Evolutionary conservation across 2,888 invertebrate species (phyloP), one percentile per base, ranked within the genome.

Genomic region (Osedax frankpressi): DNA sequence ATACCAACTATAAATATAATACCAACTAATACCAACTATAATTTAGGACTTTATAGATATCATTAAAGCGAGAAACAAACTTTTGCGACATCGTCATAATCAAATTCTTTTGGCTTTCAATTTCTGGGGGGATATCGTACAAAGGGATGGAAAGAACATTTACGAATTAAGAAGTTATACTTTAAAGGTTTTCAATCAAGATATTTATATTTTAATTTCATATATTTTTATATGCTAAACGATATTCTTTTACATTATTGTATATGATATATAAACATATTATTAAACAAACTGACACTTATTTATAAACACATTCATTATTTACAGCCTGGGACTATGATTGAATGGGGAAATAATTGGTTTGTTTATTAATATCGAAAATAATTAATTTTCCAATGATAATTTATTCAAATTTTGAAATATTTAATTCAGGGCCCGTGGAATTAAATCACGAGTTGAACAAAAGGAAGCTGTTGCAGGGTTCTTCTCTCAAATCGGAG

Each of bases 341-440:
- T 97, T 79, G 97, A 98, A 86, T 98, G 97, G 97, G 97, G 96
- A 74, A 97, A 97, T 85, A 95, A 96, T 85, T 98, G 97, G 87
- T 84, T 77, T 81, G 82, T 74, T 65, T n/a, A n/a, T n/a, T n/a
- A n/a, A n/a, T n/a, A n/a, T n/a, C n/a, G n/a, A n/a, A n/a, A n/a
- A n/a, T n/a, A n/a, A n/a, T n/a, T n/a, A n/a, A n/a, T n/a, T n/a
- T n/a, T n/a, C n/a, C n/a, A n/a, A n/a, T n/a, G n/a, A n/a, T 44
- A 11, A 44, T 6, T 44, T 44, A 44, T 44, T 19, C 44, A 44
- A 11, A 11, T 11, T 19, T 11, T 44, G 44, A 44, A 11, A 44
- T 44, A 11, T 19, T 44, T 19, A 6, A 30, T 69, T 25, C 25
- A 69, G 69, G 69, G 69, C 69, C 11, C 27, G 69, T 11, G 69